Conservation (phyloP, 2,888 invertebrate genomes). For the Drosophila parthenogenetica region DNA sequence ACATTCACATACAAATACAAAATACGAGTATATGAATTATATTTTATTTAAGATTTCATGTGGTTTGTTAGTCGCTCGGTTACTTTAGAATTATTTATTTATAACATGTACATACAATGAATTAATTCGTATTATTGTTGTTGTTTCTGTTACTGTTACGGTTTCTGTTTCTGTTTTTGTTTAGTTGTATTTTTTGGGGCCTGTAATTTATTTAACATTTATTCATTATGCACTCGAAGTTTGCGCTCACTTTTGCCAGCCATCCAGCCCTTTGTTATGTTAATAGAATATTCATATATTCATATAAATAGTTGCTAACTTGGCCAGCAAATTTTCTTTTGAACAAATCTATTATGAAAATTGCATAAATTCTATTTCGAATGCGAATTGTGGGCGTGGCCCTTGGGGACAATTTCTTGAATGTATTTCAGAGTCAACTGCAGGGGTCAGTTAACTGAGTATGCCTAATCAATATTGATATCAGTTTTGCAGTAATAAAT, state of each 20-base stretch:
- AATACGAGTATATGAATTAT: slow-evolving; percentile 44
- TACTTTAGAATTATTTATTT: slow-evolving; percentile 71
- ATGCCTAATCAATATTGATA: slow-evolving; percentile 29
- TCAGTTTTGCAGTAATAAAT: slow-evolving; percentile 21
- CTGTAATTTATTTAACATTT: slow-evolving; percentile 70
- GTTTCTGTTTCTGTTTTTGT: background rate
- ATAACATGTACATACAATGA: slow-evolving; percentile 77
- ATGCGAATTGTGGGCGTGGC: slow-evolving; percentile 15
- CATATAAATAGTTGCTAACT: slow-evolving; percentile 35
- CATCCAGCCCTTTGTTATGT: slow-evolving; percentile 45
- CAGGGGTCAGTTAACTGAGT: slow-evolving; percentile 12
- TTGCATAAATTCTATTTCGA: slow-evolving; percentile 17
- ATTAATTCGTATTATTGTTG: slow-evolving; percentile 65
- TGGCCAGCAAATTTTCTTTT: slow-evolving; percentile 9
- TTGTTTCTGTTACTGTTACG: slow-evolving; percentile 35
- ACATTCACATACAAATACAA: slow-evolving; percentile 59
- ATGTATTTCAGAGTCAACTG: background rate
- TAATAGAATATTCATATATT: slow-evolving; percentile 73
- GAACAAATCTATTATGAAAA: slow-evolving; percentile 26
- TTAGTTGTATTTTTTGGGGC: slow-evolving; percentile 28
- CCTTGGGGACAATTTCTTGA: slow-evolving; percentile 3
- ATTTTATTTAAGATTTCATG: slow-evolving; percentile 46
- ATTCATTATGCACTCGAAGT: slow-evolving; percentile 71
- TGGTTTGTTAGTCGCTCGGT: slow-evolving; percentile 46
- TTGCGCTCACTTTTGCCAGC: slow-evolving; percentile 43